Evolutionary conservation across 2,797 vertebrate species (phyloP).

Genomic region (Molossus alvarezi): DNA sequence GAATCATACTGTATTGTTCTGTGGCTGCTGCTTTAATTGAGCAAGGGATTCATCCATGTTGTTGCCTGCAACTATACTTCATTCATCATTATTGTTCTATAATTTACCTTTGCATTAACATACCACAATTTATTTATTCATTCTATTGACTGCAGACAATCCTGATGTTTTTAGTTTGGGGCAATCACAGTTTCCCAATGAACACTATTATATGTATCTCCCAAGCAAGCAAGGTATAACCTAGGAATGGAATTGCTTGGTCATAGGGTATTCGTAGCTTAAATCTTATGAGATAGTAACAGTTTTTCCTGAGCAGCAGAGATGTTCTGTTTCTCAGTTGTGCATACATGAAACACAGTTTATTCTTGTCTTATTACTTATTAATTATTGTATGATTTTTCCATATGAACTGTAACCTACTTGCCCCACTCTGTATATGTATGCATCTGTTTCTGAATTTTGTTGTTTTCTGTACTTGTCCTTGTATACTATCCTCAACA

Average conservation of each 20-base stretch:
- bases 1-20: neutral
- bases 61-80: neutral
- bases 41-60: neutral
- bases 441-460: neutral
- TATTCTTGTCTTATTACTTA: neutral
- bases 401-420: neutral
- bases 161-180: neutral
- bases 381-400: neutral
- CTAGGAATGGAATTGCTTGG: slow-evolving; percentile 48
- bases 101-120: slow-evolving; percentile 44
- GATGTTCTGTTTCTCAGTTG: neutral
- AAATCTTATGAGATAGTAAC: slow-evolving; percentile 32
- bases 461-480: neutral
- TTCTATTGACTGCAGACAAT: slow-evolving; percentile 18
- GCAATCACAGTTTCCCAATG: neutral
- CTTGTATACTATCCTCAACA: neutral
- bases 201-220: slow-evolving; percentile 33
- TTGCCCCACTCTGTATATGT: neutral
- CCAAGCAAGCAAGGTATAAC: neutral
- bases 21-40: neutral
- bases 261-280: neutral
- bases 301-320: neutral
- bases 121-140: slow-evolving; percentile 27
- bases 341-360: neutral
- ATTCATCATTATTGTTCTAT: slow-evolving; percentile 27